Percentiles rank a stretch among this genome's conserved stretches.
Evolutionary conservation across 2,113 vertebrate species (phyloP).

Genomic region (Plectropomus leopardus): DNA sequence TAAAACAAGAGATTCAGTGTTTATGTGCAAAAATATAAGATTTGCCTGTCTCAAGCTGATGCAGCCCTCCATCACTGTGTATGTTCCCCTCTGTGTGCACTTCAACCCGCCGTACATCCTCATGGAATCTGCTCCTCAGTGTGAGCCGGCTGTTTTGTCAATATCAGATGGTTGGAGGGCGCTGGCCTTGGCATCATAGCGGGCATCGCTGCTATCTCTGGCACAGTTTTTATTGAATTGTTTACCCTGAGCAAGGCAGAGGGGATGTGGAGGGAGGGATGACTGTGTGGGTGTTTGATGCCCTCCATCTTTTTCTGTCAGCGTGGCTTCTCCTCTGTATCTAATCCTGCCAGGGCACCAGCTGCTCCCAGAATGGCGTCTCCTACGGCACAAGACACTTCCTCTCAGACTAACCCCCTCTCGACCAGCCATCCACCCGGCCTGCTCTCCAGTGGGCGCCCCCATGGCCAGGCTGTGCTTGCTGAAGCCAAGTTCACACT

Average conservation of each 20-base stretch:
- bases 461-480: constrained; percentile 37
- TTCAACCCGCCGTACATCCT: constrained; percentile 27
- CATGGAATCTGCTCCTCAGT: constrained; percentile 45
- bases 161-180: constrained; percentile 60
- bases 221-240: constrained; percentile 61
- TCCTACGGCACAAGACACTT: constrained; percentile 67
- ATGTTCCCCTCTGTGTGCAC: constrained; percentile 10
- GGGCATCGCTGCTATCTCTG: constrained; percentile 53
- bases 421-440: constrained; percentile 11
- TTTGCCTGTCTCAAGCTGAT: background rate
- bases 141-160: constrained; percentile 48
- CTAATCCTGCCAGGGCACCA: constrained; percentile 71
- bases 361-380: constrained; percentile 67
- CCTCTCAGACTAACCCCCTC: constrained; percentile 32
- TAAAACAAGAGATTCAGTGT: no score
- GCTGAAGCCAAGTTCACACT: constrained; percentile 62
- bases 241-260: constrained; percentile 45
- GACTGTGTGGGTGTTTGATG: constrained; percentile 67
- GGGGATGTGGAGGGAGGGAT: constrained; percentile 12
- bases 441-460: constrained; percentile 31
- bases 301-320: constrained; percentile 76
- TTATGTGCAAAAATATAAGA: background rate
- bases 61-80: background rate
- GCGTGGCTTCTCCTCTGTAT: constrained; percentile 59
- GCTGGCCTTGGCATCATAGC: constrained; percentile 51